These are phyloP conservation scores for Morone chrysops DNA, from an alignment of 2,113 vertebrate species.

Conservation along the genomic window DNA sequence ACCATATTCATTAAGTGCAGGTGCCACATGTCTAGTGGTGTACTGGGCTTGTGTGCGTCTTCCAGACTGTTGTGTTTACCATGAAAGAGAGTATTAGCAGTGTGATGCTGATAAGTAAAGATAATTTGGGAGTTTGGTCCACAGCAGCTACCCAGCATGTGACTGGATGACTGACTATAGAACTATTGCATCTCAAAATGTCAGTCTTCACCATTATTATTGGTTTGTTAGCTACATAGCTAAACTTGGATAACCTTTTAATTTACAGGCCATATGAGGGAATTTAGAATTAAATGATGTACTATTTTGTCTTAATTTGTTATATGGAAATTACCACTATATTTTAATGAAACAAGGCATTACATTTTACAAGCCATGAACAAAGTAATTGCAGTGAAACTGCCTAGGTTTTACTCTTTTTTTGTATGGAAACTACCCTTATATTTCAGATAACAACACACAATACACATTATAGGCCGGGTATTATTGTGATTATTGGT, in stretches of 20 bases:
- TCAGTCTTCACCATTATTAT: background rate
- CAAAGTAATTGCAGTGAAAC: no score
- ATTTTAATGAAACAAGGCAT: background rate
- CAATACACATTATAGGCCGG: no score
- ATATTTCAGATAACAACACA: no score
- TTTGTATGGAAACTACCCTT: background rate
- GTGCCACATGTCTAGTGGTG: background rate
- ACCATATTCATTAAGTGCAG: background rate
- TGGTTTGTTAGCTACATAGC: background rate
- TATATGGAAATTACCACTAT: background rate
- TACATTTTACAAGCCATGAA: background rate
- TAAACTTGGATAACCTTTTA: no score
- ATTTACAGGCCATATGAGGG: background rate
- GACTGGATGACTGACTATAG: background rate
- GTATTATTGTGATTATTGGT: no score
- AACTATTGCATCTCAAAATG: background rate
- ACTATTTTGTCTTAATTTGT: background rate
- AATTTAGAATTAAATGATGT: background rate
- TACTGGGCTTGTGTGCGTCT: background rate
- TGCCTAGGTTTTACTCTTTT: no score
- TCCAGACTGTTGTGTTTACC: constrained; percentile 7
- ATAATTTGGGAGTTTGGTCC: background rate
- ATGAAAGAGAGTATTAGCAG: background rate
- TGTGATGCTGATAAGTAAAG: background rate
- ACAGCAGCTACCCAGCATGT: background rate